Evolutionary conservation across 2,888 invertebrate genomes (phyloP).

Genomic region (Catonia carolina): DNA sequence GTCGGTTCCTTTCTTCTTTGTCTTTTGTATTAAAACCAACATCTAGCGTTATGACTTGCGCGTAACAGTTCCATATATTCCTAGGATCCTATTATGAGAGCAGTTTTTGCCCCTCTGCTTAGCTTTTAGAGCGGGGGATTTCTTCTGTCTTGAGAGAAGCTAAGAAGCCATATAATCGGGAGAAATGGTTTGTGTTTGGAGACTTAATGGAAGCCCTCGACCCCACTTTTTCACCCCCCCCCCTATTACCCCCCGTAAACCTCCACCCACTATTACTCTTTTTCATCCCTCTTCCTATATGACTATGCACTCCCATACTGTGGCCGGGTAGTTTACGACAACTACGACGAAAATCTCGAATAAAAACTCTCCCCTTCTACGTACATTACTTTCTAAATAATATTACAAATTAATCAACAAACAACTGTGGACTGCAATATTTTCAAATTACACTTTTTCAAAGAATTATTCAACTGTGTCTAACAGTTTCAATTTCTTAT

Average conservation of each 20-base stretch:
- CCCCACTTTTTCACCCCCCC: background rate
- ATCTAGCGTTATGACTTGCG: constrained; percentile 15
- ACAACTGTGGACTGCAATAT: too few relatives aligned
- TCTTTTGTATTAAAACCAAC: constrained; percentile 24
- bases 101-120: constrained; percentile 7
- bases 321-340: too few relatives aligned
- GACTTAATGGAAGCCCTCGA: constrained; percentile 10
- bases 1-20: constrained; percentile 11
- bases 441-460: too few relatives aligned
- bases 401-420: too few relatives aligned
- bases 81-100: constrained; percentile 18
- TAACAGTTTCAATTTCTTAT: too few relatives aligned
- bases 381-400: too few relatives aligned
- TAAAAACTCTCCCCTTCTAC: too few relatives aligned
- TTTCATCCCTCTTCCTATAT: background rate
- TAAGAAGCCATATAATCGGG: constrained; percentile 25
- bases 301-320: too few relatives aligned
- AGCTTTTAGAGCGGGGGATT: constrained; percentile 10
- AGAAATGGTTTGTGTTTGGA: constrained; percentile 25
- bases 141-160: constrained; percentile 16
- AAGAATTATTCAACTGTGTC: too few relatives aligned
- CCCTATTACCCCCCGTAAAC: background rate
- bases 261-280: background rate
- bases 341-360: too few relatives aligned
- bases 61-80: constrained; percentile 9